A percentile compares a stretch with the other conserved stretches of the same genome.
Conservation (phyloP, 1,140 invertebrate species). For the Ridgeia piscesae region DNA sequence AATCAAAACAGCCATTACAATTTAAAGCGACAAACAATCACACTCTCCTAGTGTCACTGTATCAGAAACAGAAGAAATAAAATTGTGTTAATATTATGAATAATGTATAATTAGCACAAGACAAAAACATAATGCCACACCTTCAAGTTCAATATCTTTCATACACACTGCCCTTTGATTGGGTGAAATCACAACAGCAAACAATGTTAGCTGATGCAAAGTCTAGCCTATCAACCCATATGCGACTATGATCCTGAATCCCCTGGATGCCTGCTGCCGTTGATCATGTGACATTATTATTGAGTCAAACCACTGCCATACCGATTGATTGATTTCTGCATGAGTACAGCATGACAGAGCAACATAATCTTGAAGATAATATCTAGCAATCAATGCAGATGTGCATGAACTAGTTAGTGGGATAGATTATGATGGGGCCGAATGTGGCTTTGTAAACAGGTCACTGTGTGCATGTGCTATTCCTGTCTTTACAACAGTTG, state of each 20-base stretch:
- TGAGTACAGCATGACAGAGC: neutral
- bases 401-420: neutral
- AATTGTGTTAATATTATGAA: neutral
- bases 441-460: neutral
- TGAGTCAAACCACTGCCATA: neutral
- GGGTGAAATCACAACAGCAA: neutral
- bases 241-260: neutral
- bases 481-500: neutral
- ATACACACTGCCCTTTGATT: too few relatives aligned
- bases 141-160: neutral
- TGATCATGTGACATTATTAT: neutral
- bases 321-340: neutral
- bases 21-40: neutral
- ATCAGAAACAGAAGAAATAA: neutral
- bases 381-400: neutral
- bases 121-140: neutral
- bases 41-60: neutral
- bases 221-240: neutral
- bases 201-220: neutral
- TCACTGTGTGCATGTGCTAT: neutral
- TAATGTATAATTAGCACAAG: neutral
- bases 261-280: neutral
- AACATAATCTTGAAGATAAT: conserved; percentile 2
- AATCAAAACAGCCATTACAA: neutral
- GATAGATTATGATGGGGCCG: neutral